A percentile compares a stretch with the other conserved stretches of the same genome.
Conservation (phyloP, 2,797 vertebrate species). For the Chaenodraco wilsoni region DNA sequence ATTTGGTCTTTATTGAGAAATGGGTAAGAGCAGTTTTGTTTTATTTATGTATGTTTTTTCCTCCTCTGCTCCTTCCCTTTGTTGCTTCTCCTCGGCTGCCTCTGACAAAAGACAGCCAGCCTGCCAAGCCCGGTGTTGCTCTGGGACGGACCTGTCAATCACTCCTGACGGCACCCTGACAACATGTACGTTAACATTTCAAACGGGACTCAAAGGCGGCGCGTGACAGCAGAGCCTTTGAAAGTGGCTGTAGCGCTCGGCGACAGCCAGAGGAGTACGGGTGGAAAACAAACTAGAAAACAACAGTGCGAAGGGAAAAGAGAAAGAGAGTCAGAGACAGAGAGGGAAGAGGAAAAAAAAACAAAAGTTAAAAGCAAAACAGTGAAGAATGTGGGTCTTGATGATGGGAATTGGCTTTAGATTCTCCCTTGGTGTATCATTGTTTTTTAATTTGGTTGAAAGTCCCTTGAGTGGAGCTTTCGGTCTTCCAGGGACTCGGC, state of each 20-base stretch:
- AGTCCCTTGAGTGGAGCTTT: slow-evolving; percentile 69
- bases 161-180: slow-evolving; percentile 87
- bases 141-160: slow-evolving; percentile 89
- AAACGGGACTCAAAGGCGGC: slow-evolving; percentile 86
- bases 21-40: slow-evolving; percentile 85
- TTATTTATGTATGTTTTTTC: slow-evolving; percentile 87
- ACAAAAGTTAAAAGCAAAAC: slow-evolving; percentile 83
- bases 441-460: slow-evolving; percentile 84
- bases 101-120: slow-evolving; percentile 88
- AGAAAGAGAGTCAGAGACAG: slow-evolving; percentile 62
- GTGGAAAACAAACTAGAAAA: slow-evolving; percentile 88
- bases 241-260: slow-evolving; percentile 87
- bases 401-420: slow-evolving; percentile 83
- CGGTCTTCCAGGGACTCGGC: slow-evolving; percentile 69
- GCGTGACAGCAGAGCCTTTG: slow-evolving; percentile 87
- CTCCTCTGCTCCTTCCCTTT: slow-evolving; percentile 83
- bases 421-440: slow-evolving; percentile 78
- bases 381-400: slow-evolving; percentile 82
- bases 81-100: slow-evolving; percentile 84
- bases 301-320: slow-evolving; percentile 78
- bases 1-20: slow-evolving; percentile 87
- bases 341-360: slow-evolving; percentile 55
- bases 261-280: slow-evolving; percentile 86
- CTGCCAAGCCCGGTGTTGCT: slow-evolving; percentile 87
- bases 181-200: slow-evolving; percentile 90